Base-by-base conservation (phyloP, 2,797 vertebrate species). In the Molossus molossus region DNA sequence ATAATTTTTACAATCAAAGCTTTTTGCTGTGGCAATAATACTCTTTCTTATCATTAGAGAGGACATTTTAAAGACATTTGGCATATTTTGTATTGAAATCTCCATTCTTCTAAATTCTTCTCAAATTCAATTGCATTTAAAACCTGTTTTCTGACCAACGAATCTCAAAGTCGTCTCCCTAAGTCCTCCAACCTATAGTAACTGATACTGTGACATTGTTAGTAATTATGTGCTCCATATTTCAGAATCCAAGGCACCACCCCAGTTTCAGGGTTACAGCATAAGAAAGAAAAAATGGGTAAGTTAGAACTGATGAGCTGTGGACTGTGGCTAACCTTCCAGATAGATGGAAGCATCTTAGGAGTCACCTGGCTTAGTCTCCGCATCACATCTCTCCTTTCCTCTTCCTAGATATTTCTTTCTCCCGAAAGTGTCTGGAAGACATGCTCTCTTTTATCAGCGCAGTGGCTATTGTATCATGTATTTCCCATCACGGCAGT, bases 301-400 rank as follows among this genome's bases (percentile, higher is more conserved):
- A 25, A 21, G 3, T 5, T 12, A 17, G 13, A 37, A 20, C 1
- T 13, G 0, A 8, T 12, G 21, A 48, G 17, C 45, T 9, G 8
- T 0, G 23, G 6, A 48, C 10, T 37, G 15, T 23, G 13, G 13
- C 27, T 20, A 33, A 18, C 1, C 29, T 12, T 14, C 14, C 6
- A 13, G 2, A 55, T 21, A 6, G 7, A 9, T 1, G 27, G 67
- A 18, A 8, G 6, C 1, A 0, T 3, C 17, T 15, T 23, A 15
- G 33, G 29, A 67, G 48, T 33, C 20, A 25, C 11, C 29, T 14
- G 53, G 13, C 48, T 3, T 17, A 5, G 3, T 37, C 20, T 76
- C 50, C 27, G 6, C 3, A 3, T 27, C 4, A 11, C 0, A 0
- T 20, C 79, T 29, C 48, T 79, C 20, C 3, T 25, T 6, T 37